Evolutionary conservation across 2,797 vertebrate genomes (phyloP), one percentile per base, ranked within the genome.

Genomic region (Monodelphis domestica): DNA sequence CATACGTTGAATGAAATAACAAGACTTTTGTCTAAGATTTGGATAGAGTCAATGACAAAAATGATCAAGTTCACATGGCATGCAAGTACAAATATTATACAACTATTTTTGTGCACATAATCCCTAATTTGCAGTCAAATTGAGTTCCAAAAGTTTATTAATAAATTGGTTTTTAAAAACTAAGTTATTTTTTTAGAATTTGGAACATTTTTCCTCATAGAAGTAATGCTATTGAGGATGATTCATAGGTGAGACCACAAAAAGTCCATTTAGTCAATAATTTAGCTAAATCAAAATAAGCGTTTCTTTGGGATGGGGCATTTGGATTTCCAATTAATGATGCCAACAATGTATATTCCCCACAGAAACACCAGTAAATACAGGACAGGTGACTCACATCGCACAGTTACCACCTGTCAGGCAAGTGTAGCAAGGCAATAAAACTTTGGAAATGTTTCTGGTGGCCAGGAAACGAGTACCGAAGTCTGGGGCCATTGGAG

Each of bases 1-100:
- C 54, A 90, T 92, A 92, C 88, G 3, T 57, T 90, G 57, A 45
- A 53, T 21, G 89, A 91, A 90, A 90, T 63, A 92, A 89, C 45
- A 91, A 30, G 38, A 52, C 1, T n/a, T 55, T n/a, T 56, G 1
- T 33, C 90, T 89, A 54, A 88, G 21, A 33, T 38, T 50, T 84
- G 38, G 38, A 95, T 94, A 91, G 93, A 91, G 51, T 94, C 91
- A 91, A 88, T 28, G n/a, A 63, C 12, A 89, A 12, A 89, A 55
- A 54, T 89, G 94, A 51, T 51, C 94, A 63, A 87, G 52, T 54
- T 17, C n/a, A 92, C 92, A 54, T 53, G n/a, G 50, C 90, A 28
- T 88, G 28, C 87, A 95, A 90, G n/a, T 90, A n/a, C 50, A 51
- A 59, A 57, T 4, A 53, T 90, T 90, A 92, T n/a, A 91, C 50